phyloP scores from a whole-genome alignment of 2,888 invertebrate genomes.

The Mycalesis mineus region DNA sequence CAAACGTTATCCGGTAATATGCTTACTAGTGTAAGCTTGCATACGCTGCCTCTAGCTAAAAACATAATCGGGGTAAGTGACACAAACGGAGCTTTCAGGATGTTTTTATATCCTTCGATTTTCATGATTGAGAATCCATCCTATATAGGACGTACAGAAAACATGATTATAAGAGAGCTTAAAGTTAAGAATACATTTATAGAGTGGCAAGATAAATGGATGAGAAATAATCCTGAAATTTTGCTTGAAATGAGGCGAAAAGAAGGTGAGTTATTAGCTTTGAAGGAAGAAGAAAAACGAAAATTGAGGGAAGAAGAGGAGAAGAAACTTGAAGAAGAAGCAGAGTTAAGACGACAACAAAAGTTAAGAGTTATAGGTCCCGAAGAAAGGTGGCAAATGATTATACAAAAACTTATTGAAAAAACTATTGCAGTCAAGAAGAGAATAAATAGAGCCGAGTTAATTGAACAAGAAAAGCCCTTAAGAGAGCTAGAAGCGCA shows the following conservation, averaged over 20 bases:
- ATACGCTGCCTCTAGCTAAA: slow-evolving; percentile 74
- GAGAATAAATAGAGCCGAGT: slow-evolving; percentile 77
- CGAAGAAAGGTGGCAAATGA: slow-evolving; percentile 79
- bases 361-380: slow-evolving; percentile 61
- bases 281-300: slow-evolving; percentile 64
- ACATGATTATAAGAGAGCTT: slow-evolving; percentile 74
- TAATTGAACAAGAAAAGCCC: slow-evolving; percentile 80
- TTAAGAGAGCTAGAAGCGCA: slow-evolving; percentile 78
- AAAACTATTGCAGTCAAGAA: slow-evolving; percentile 81
- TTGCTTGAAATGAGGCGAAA: slow-evolving; percentile 60
- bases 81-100: slow-evolving; percentile 81
- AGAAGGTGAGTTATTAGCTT: slow-evolving; percentile 60
- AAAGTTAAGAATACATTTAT: slow-evolving; percentile 70
- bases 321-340: slow-evolving; percentile 68
- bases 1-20: slow-evolving; percentile 82
- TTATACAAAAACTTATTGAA: slow-evolving; percentile 82
- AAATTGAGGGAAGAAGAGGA: slow-evolving; percentile 60
- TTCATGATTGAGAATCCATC: slow-evolving; percentile 66
- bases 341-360: slow-evolving; percentile 65
- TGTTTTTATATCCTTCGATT: slow-evolving; percentile 78
- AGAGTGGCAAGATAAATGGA: slow-evolving; percentile 81
- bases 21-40: slow-evolving; percentile 81
- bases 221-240: slow-evolving; percentile 56
- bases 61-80: slow-evolving; percentile 84
- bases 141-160: slow-evolving; percentile 61